Conservation (phyloP, 2,888 invertebrate genomes). For the Tineola bisselliella region DNA sequence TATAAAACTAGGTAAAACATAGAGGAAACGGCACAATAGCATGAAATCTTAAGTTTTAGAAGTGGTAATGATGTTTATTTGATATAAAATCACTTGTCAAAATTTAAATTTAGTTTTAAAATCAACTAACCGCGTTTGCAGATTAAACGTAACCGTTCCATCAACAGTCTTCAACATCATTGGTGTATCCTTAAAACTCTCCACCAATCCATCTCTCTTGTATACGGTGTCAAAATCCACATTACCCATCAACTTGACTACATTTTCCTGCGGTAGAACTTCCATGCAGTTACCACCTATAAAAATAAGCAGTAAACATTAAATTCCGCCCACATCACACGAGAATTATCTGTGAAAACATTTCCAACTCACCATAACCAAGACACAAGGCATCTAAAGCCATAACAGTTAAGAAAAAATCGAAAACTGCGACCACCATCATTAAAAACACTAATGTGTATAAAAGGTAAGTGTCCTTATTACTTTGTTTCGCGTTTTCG, state of each 20-base stretch:
- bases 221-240: constrained; percentile 82
- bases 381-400: constrained; percentile 83
- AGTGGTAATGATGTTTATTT: too few relatives aligned
- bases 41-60: too few relatives aligned
- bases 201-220: constrained; percentile 74
- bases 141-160: constrained; percentile 47
- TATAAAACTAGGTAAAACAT: too few relatives aligned
- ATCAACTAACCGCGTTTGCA: constrained; percentile 42
- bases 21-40: too few relatives aligned
- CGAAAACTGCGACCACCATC: constrained; percentile 73
- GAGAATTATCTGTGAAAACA: too few relatives aligned
- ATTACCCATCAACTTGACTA: constrained; percentile 81
- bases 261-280: constrained; percentile 74
- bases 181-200: constrained; percentile 49
- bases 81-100: background rate
- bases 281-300: constrained; percentile 86
- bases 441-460: constrained; percentile 82
- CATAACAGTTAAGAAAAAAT: constrained; percentile 81
- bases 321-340: background rate
- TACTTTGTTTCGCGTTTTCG: constrained; percentile 62
- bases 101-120: background rate
- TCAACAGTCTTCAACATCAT: constrained; percentile 44
- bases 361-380: constrained; percentile 67
- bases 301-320: background rate
- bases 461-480: constrained; percentile 31